Evolutionary conservation across 2,797 vertebrate genomes (phyloP).

Genomic region (Uromys caudimaculatus): DNA sequence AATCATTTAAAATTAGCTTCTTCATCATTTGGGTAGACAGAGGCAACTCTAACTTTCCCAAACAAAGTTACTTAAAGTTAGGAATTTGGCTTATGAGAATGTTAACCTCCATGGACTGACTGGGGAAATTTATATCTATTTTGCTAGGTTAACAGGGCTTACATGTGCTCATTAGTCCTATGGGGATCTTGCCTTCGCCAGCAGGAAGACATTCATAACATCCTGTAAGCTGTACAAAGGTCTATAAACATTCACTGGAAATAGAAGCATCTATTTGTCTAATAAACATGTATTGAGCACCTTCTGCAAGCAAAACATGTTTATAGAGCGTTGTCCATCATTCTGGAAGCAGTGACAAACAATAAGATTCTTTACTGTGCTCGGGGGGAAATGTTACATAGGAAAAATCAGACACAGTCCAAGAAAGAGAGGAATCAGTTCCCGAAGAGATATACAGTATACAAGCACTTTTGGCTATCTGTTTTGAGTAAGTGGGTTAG

Average conservation of each 20-base stretch:
- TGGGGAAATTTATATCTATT: background rate
- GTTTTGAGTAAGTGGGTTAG: background rate
- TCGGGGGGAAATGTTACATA: background rate
- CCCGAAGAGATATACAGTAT: background rate
- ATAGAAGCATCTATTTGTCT: background rate
- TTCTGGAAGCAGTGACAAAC: background rate
- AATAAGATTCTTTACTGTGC: background rate
- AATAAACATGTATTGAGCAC: background rate
- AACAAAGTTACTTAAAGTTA: slow-evolving; percentile 42
- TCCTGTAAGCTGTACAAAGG: background rate
- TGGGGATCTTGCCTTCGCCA: background rate
- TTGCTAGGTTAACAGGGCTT: background rate
- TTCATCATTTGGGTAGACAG: background rate
- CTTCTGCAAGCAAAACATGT: background rate
- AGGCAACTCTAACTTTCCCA: slow-evolving; percentile 15
- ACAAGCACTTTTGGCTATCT: background rate
- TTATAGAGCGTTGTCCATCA: background rate
- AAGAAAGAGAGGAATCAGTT: background rate
- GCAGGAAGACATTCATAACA: background rate
- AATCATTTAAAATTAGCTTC: slow-evolving; percentile 17
- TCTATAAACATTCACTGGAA: background rate
- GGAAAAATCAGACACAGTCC: background rate
- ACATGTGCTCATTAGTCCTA: background rate
- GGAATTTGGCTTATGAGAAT: background rate
- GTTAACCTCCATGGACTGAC: background rate